phyloP scores from a whole-genome alignment of 2,797 vertebrate species.

The Garrulus glandarius region DNA sequence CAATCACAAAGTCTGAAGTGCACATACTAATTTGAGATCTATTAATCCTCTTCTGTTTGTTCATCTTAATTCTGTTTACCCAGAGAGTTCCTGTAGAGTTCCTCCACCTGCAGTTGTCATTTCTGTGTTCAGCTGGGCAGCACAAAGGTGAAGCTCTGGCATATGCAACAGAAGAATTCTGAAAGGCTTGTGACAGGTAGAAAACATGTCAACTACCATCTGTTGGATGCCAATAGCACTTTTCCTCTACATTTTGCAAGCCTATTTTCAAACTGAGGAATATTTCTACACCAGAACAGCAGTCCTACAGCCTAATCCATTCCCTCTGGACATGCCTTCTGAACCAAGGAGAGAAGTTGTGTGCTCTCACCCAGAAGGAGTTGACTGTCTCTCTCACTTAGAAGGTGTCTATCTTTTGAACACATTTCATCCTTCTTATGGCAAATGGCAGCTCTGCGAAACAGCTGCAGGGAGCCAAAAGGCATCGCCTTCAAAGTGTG shows the following conservation, averaged over 20 bases:
- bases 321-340: not conserved
- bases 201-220: not conserved
- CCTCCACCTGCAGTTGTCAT: not conserved
- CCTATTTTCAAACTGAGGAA: not conserved
- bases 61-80: not conserved
- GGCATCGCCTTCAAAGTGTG: not conserved
- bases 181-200: not conserved
- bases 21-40: not conserved
- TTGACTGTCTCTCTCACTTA: not conserved
- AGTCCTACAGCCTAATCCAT: not conserved
- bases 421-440: not conserved
- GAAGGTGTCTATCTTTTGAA: not conserved
- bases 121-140: not conserved
- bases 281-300: not conserved
- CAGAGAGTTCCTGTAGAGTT: not conserved
- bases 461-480: not conserved
- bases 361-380: not conserved
- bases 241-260: not conserved
- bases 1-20: not conserved
- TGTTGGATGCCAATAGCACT: not conserved
- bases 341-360: not conserved
- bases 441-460: not conserved
- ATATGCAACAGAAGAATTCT: not conserved
- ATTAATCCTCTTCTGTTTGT: not conserved
- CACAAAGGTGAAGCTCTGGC: conserved; percentile 18